phyloP scores from a whole-genome alignment of 2,797 vertebrate genomes.

The Sebastes hubbsi region DNA sequence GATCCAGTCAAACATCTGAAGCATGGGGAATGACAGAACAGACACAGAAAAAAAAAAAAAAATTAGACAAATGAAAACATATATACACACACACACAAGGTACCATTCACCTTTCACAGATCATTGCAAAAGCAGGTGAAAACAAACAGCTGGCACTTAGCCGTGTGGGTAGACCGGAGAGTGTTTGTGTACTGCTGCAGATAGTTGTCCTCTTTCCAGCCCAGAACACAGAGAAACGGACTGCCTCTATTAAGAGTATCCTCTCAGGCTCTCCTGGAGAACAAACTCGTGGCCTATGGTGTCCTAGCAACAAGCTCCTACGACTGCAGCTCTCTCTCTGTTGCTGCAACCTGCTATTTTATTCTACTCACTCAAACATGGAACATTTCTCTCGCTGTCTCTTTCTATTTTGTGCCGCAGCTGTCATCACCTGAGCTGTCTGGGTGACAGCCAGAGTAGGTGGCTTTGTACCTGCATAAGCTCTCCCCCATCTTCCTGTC shows the following conservation, averaged over 20 bases:
- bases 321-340: constrained; percentile 65
- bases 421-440: constrained; percentile 46
- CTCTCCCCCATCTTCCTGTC: constrained; percentile 1
- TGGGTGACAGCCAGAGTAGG: constrained; percentile 15
- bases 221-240: constrained; percentile 62
- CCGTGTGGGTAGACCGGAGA: constrained; percentile 7
- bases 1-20: constrained; percentile 99
- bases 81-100: constrained; percentile 7
- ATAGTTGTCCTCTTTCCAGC: constrained; percentile 57
- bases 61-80: constrained; percentile 20
- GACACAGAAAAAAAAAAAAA: not conserved
- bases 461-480: constrained; percentile 14
- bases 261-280: constrained; percentile 68
- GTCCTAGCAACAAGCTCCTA: constrained; percentile 86
- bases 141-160: constrained; percentile 42
- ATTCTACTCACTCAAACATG: constrained; percentile 63
- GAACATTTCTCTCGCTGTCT: constrained; percentile 53
- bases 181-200: constrained; percentile 39
- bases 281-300: constrained; percentile 76
- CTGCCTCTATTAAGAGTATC: constrained; percentile 64
- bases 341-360: constrained; percentile 71
- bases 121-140: constrained; percentile 11
- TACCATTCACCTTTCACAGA: constrained; percentile 16
- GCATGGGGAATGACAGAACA: constrained; percentile 25
- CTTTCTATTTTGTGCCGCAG: constrained; percentile 39